A percentile compares a stretch with the other conserved stretches of the same genome.
Evolutionary conservation across 2,888 invertebrate genomes (phyloP).

Genomic region (Fragum fragum): DNA sequence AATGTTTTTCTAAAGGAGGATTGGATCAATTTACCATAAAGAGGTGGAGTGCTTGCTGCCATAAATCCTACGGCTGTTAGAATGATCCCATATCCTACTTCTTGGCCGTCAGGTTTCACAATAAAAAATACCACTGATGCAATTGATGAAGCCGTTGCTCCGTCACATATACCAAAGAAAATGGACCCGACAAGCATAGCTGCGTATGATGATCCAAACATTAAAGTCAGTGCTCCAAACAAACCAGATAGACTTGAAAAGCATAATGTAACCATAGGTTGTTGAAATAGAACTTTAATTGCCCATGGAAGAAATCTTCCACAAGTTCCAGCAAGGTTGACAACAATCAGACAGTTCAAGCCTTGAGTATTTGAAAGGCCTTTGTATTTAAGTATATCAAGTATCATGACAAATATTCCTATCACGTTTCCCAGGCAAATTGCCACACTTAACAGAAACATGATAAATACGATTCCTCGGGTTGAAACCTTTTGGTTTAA

Average conservation of each 20-base stretch:
- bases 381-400: slow-evolving; percentile 1
- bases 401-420: background rate
- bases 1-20: too few species aligned
- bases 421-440: background rate
- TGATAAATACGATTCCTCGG: background rate
- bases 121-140: background rate
- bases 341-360: background rate
- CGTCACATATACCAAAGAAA: slow-evolving; percentile 4
- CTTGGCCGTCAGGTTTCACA: background rate
- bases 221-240: background rate
- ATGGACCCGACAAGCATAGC: background rate
- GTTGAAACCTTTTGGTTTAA: background rate
- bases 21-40: slow-evolving; percentile 12
- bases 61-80: background rate
- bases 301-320: slow-evolving; percentile 1
- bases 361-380: background rate
- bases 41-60: background rate
- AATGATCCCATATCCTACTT: background rate
- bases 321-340: background rate
- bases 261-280: background rate
- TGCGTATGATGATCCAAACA: background rate
- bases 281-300: background rate
- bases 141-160: background rate
- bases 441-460: background rate
- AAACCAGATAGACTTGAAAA: background rate